Evolutionary conservation across 2,797 vertebrate genomes (phyloP).

Genomic region (Dendrocincla fuliginosa): DNA sequence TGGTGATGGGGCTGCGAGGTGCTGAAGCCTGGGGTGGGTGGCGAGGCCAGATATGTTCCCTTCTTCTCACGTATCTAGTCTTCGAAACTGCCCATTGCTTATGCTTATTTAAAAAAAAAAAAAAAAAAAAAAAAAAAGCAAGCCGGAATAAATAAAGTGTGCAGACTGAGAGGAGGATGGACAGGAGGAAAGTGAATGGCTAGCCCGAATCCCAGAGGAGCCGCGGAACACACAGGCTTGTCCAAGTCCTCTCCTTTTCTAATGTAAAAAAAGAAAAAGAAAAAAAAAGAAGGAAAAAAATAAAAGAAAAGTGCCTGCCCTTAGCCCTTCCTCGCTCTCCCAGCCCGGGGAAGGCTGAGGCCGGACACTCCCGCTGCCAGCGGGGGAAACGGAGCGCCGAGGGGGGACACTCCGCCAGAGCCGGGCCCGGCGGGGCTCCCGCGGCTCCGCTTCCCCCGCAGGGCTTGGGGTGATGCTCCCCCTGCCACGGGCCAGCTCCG

Average conservation of each 20-base stretch:
- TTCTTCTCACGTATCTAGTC: neutral
- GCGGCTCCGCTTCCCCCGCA: neutral
- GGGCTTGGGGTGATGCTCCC: fast-evolving
- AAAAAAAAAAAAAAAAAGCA: neutral
- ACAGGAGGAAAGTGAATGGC: neutral
- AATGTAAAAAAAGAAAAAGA: fast-evolving
- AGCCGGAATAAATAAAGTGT: neutral
- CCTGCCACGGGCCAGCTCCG: neutral
- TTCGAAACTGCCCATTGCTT: neutral
- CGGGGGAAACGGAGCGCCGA: neutral
- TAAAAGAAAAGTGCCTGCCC: neutral
- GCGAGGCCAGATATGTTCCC: neutral
- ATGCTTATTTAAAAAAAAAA: neutral
- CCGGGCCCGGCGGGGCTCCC: neutral
- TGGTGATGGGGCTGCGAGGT: neutral
- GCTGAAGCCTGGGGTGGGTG: neutral
- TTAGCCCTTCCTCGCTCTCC: neutral
- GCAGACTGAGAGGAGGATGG: neutral
- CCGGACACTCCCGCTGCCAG: neutral
- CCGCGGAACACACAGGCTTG: neutral
- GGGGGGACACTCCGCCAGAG: neutral
- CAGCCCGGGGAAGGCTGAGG: neutral
- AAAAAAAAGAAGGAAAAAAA: no score
- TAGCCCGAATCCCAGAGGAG: neutral
- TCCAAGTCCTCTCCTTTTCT: neutral